Conservation (phyloP, 2,113 vertebrate species). For the Ardeotis arabs region DNA sequence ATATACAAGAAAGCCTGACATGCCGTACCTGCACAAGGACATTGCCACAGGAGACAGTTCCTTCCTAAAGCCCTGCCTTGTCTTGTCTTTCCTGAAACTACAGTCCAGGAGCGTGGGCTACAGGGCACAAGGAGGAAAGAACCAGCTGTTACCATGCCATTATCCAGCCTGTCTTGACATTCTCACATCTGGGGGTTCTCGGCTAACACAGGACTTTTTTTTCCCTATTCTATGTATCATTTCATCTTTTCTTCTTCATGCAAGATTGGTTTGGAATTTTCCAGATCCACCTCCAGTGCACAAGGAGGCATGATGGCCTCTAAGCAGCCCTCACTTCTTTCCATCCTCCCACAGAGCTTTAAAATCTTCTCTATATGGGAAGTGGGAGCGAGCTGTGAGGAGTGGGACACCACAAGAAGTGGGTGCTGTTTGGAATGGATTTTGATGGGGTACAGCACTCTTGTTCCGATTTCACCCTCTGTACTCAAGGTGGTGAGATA, state of each 20-base stretch:
- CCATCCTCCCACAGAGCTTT: not conserved
- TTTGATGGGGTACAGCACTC: not conserved
- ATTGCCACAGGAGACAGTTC: not conserved
- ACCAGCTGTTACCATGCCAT: accelerated
- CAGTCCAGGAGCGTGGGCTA: not conserved
- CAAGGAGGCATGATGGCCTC: not conserved
- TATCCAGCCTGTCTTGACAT: not conserved
- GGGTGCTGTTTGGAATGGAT: not conserved
- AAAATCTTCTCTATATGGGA: not conserved
- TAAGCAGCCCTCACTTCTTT: not conserved
- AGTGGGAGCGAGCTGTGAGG: accelerated
- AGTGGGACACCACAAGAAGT: not conserved
- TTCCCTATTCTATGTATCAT: not conserved
- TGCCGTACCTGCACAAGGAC: not conserved
- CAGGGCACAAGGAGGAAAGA: not conserved
- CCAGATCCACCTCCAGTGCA: not conserved
- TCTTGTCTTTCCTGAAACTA: not conserved
- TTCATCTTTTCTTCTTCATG: not conserved
- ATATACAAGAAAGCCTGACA: not conserved
- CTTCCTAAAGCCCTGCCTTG: not conserved
- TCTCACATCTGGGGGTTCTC: not conserved
- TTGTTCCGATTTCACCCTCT: not conserved
- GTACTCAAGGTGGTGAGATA: not conserved
- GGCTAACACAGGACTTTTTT: not conserved
- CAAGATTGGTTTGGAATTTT: not conserved